A percentile compares a stretch with the other conserved stretches of the same genome.
phyloP scores from a whole-genome alignment of 2,888 invertebrate genomes.

The Thecocarcelia acutangulata region DNA sequence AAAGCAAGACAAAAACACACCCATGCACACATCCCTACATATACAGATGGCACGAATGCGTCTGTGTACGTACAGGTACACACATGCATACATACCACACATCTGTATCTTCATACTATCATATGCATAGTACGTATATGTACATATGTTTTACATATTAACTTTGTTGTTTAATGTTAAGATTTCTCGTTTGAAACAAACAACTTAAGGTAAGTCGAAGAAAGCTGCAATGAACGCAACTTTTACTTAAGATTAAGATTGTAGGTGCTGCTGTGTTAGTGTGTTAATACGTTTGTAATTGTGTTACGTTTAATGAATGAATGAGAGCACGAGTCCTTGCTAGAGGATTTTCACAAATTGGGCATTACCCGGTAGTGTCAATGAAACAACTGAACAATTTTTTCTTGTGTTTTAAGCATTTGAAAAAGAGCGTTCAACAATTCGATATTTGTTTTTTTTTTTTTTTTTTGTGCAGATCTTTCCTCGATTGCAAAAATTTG shows the following conservation, averaged over 20 bases:
- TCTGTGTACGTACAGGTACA: neutral
- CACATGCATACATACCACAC: too few species aligned
- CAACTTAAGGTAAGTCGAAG: neutral
- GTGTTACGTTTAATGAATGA: conserved; percentile 18
- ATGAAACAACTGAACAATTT: neutral
- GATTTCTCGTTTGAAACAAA: neutral
- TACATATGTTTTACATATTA: neutral
- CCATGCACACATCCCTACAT: neutral
- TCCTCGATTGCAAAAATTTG: too few species aligned
- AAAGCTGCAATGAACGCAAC: conserved; percentile 19
- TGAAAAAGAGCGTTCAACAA: too few species aligned
- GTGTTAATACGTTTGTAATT: neutral
- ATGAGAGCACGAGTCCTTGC: neutral
- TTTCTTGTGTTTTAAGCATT: too few species aligned
- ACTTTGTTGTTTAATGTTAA: neutral
- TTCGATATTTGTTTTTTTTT: too few species aligned
- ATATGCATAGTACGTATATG: neutral
- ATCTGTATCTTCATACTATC: too few species aligned
- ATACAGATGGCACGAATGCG: neutral
- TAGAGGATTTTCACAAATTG: neutral
- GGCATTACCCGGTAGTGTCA: neutral
- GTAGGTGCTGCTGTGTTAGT: neutral
- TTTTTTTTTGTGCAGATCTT: too few species aligned
- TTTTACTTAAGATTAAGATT: conserved; percentile 35
- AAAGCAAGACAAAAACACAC: conserved; percentile 7